A percentile compares a stretch with the other conserved stretches of the same genome.
Evolutionary conservation across 1,140 invertebrate genomes (phyloP).

Genomic region (Zophobas atratus): DNA sequence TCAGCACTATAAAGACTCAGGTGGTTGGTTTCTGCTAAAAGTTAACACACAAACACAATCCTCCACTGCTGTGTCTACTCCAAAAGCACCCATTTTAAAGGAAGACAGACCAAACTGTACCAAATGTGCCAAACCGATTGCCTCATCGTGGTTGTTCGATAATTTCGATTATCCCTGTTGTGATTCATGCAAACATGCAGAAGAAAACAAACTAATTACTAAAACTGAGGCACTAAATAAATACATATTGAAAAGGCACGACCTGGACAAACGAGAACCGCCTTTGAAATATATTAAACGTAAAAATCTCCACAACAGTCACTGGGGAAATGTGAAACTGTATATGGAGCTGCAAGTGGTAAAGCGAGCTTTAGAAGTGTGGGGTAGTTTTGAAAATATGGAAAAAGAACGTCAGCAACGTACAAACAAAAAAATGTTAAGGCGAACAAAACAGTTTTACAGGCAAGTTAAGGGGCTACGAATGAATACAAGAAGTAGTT

Average conservation of each 20-base stretch:
- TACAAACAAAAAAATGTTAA: slow-evolving; percentile 78
- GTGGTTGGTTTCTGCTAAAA: too few relatives aligned
- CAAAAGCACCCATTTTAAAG: slow-evolving; percentile 73
- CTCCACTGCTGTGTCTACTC: too few relatives aligned
- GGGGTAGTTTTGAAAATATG: slow-evolving; percentile 86
- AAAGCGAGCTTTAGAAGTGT: slow-evolving; percentile 87
- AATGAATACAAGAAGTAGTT: slow-evolving; percentile 90
- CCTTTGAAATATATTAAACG: slow-evolving; percentile 86
- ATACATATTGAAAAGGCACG: slow-evolving; percentile 94
- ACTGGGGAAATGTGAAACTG: slow-evolving; percentile 95
- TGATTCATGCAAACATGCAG: slow-evolving; percentile 89
- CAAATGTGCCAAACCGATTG: slow-evolving; percentile 86
- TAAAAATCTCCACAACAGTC: slow-evolving; percentile 95
- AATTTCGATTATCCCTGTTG: slow-evolving; percentile 88
- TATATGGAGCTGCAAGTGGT: slow-evolving; percentile 89
- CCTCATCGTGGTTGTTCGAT: slow-evolving; percentile 87
- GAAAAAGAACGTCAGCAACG: slow-evolving; percentile 81
- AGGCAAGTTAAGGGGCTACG: slow-evolving; percentile 89
- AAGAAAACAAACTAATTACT: slow-evolving; percentile 90
- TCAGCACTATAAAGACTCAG: too few relatives aligned
- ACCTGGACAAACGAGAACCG: slow-evolving; percentile 92
- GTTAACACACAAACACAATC: too few relatives aligned
- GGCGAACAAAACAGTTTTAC: slow-evolving; percentile 85
- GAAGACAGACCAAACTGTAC: slow-evolving; percentile 80
- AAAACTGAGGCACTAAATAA: slow-evolving; percentile 94